Conservation (phyloP, 1,140 invertebrate genomes). For the Marisa cornuarietis region DNA sequence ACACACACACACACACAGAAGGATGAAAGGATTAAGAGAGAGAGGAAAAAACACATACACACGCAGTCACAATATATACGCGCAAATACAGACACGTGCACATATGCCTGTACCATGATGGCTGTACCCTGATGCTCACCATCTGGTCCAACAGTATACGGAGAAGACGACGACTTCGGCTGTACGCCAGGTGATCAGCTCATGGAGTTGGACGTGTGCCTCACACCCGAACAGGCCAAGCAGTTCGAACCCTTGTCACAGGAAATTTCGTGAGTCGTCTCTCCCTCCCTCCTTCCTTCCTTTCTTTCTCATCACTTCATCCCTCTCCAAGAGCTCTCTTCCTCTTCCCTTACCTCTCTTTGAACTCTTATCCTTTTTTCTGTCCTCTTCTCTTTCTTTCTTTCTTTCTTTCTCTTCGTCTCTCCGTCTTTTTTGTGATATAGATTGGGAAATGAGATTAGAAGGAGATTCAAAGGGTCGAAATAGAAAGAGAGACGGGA, state of each 20-base stretch:
- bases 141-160: neutral
- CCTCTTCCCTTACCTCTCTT: neutral
- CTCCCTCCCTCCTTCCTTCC: neutral
- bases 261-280: slow-evolving; percentile 1
- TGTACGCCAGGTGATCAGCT: neutral
- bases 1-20: neutral
- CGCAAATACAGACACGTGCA: neutral
- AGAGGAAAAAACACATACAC: too few relatives aligned
- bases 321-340: neutral
- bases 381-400: neutral
- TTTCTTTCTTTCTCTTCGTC: neutral
- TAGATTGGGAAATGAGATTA: neutral
- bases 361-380: neutral
- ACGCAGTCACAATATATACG: too few relatives aligned
- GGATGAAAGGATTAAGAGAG: too few relatives aligned
- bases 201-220: slow-evolving; percentile 11
- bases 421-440: too few relatives aligned
- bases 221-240: neutral
- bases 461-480: neutral
- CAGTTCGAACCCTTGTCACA: neutral
- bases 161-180: neutral
- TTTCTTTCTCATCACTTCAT: neutral
- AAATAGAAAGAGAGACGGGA: neutral
- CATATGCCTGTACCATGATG: neutral
- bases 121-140: neutral